Percentiles rank a stretch among this genome's conserved stretches.
phyloP scores from a whole-genome alignment of 2,113 vertebrate genomes.

The Paradisaea rubra region DNA sequence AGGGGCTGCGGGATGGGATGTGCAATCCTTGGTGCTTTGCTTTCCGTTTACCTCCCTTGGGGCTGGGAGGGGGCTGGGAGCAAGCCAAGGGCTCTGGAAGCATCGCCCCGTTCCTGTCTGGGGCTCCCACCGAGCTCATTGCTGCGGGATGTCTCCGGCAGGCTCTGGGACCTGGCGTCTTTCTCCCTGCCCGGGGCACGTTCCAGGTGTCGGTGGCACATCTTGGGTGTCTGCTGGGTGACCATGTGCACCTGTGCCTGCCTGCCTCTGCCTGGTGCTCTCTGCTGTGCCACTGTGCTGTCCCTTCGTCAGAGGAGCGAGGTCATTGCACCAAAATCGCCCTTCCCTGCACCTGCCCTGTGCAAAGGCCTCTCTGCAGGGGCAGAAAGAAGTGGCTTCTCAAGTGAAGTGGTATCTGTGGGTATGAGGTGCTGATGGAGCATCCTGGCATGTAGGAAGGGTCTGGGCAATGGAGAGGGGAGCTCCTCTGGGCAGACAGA shows the following conservation, averaged over 20 bases:
- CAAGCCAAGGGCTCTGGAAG: neutral
- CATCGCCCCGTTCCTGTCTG: rapidly evolving
- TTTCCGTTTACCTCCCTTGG: neutral
- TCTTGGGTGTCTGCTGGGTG: neutral
- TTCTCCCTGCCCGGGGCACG: rapidly evolving
- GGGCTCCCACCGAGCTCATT: rapidly evolving
- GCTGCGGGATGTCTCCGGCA: rapidly evolving
- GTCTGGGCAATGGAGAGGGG: neutral
- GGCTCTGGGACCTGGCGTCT: rapidly evolving
- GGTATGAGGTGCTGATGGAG: neutral
- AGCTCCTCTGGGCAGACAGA: neutral
- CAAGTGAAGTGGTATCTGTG: neutral
- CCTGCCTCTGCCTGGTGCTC: neutral
- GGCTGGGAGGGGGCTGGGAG: neutral
- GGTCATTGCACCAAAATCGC: neutral
- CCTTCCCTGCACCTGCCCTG: neutral
- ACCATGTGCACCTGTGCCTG: neutral
- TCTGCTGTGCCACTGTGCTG: neutral
- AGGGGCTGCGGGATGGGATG: neutral
- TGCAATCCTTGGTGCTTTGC: neutral
- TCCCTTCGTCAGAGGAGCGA: rapidly evolving
- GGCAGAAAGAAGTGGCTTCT: neutral
- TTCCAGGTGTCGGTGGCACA: neutral
- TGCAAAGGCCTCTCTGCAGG: neutral
- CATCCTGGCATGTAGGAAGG: rapidly evolving